Conservation (phyloP, 2,888 invertebrate species). For the Cecidostiba fungosa region DNA sequence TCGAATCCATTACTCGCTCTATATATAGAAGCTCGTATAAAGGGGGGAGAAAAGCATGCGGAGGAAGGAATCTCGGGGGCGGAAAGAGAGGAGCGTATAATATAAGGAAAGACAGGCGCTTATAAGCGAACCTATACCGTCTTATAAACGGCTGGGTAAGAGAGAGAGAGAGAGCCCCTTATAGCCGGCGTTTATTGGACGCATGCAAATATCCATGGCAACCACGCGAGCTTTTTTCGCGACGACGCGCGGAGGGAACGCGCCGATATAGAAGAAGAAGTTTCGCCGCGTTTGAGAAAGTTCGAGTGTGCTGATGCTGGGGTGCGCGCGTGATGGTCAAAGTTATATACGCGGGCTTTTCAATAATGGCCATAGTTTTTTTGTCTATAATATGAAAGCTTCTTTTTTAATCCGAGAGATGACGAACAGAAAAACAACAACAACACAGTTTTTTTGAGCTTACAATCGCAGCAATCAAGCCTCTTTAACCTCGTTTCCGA, state of each 20-base stretch:
- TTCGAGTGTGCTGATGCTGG: not conserved
- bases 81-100: slow-evolving; percentile 65
- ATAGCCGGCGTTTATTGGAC: slow-evolving; percentile 80
- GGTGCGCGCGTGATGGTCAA: not conserved
- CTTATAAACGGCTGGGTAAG: slow-evolving; percentile 28
- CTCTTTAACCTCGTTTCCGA: not conserved
- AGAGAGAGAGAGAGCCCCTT: slow-evolving; percentile 69
- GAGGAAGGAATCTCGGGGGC: slow-evolving; percentile 47
- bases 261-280: not conserved
- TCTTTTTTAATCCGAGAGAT: not conserved
- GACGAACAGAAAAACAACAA: too few relatives aligned
- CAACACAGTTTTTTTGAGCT: too few relatives aligned
- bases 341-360: not conserved
- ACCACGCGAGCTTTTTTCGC: slow-evolving; percentile 64
- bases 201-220: slow-evolving; percentile 81
- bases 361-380: not conserved
- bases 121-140: slow-evolving; percentile 26
- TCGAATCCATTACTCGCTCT: slow-evolving; percentile 58
- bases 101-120: slow-evolving; percentile 59
- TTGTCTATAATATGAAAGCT: not conserved
- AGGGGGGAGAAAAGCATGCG: slow-evolving; percentile 17
- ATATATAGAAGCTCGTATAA: slow-evolving; percentile 2
- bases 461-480: not conserved
- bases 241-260: not conserved
- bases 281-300: slow-evolving; percentile 16